Conservation (phyloP, 2,797 vertebrate species). For the Rhyacichthys aspro region DNA sequence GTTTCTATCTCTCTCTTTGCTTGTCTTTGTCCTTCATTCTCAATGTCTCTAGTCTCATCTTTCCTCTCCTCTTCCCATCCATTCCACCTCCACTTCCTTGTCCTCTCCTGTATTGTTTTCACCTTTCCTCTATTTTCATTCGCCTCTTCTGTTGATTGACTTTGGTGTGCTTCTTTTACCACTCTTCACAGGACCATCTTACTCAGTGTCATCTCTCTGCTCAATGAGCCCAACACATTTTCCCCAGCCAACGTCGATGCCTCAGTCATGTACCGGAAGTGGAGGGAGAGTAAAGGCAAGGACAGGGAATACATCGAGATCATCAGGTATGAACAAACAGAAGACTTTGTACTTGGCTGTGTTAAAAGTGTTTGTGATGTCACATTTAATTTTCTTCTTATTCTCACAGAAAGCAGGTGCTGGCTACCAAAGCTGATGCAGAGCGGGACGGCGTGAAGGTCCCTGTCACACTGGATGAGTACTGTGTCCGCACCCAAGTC, state of each 20-base stretch:
- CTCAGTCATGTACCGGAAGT: constrained; percentile 99
- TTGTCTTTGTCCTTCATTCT: constrained; percentile 20
- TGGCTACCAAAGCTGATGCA: constrained; percentile 94
- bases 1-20: neutral
- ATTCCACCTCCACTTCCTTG: neutral
- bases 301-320: constrained; percentile 99
- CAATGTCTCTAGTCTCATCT: constrained; percentile 35
- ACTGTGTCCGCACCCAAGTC: constrained; percentile 98
- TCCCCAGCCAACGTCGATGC: constrained; percentile 97
- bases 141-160: constrained; percentile 1
- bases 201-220: constrained; percentile 87
- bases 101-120: constrained; percentile 5
- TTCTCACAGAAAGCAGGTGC: constrained; percentile 90
- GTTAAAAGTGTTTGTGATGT: neutral
- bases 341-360: neutral
- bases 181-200: constrained; percentile 88
- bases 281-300: constrained; percentile 99
- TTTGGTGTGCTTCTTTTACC: neutral
- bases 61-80: constrained; percentile 14
- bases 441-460: constrained; percentile 97
- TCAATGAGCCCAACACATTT: constrained; percentile 99
- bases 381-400: neutral
- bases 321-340: constrained; percentile 83
- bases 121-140: constrained; percentile 30
- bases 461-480: constrained; percentile 95